These are phyloP conservation scores for Acromyrmex charruanus DNA, from an alignment of 1,140 invertebrate genomes.

Conservation along the genomic window DNA sequence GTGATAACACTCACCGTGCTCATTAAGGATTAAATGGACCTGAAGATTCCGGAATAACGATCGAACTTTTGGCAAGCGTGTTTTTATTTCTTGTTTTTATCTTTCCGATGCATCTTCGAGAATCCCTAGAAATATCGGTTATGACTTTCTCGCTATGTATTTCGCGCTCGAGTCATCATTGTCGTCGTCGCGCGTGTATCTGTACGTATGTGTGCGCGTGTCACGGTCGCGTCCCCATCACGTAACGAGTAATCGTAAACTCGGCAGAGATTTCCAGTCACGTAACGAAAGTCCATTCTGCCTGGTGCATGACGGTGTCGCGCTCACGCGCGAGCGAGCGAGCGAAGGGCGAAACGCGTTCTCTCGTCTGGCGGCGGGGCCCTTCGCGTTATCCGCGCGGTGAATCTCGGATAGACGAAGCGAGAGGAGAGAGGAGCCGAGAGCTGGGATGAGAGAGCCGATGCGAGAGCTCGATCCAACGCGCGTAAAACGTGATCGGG, in stretches of 20 bases:
- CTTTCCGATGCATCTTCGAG: slow-evolving; percentile 11
- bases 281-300: slow-evolving; percentile 78
- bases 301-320: slow-evolving; percentile 72
- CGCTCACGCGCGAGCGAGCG: slow-evolving; percentile 51
- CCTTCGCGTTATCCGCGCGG: slow-evolving; percentile 58
- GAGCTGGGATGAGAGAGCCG: background rate
- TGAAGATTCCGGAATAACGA: slow-evolving; percentile 36
- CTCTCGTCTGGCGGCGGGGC: slow-evolving; percentile 41
- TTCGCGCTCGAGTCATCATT: slow-evolving; percentile 46
- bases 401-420: slow-evolving; percentile 45
- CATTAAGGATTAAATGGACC: slow-evolving; percentile 12
- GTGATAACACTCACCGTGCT: background rate
- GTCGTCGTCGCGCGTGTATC: background rate
- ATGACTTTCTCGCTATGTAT: slow-evolving; percentile 34
- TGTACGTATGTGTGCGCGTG: background rate
- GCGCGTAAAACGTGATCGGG: slow-evolving; percentile 77
- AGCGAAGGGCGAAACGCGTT: slow-evolving; percentile 50
- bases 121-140: background rate
- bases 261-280: slow-evolving; percentile 81
- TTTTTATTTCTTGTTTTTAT: background rate
- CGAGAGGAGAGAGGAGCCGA: background rate
- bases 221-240: slow-evolving; percentile 71
- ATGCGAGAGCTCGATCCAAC: slow-evolving; percentile 66
- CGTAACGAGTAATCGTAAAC: slow-evolving; percentile 83
- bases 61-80: slow-evolving; percentile 11